Conservation (phyloP, 2,113 vertebrate genomes). For the Labrus mixtus region DNA sequence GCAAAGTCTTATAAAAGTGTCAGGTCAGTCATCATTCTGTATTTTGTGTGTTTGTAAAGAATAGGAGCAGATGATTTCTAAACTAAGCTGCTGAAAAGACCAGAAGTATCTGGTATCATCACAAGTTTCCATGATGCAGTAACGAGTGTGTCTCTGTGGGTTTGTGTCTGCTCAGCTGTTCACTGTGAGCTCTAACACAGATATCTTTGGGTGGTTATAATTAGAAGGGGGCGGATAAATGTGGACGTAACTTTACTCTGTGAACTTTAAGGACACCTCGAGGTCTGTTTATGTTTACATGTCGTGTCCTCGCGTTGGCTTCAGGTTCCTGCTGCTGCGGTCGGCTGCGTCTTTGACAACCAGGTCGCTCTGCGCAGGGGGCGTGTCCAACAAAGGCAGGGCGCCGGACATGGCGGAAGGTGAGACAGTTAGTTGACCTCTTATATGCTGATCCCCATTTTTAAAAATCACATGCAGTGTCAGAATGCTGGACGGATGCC, state of each 20-base stretch:
- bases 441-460: too few relatives aligned
- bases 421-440: conserved; percentile 21
- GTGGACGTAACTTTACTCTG: background rate
- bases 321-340: conserved; percentile 72
- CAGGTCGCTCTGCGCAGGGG: conserved; percentile 58
- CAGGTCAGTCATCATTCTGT: too few relatives aligned
- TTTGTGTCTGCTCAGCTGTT: background rate
- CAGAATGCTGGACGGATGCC: too few relatives aligned
- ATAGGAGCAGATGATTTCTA: background rate
- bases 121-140: background rate
- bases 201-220: background rate
- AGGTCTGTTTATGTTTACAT: background rate
- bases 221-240: background rate
- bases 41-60: background rate
- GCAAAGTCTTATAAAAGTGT: too few relatives aligned
- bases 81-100: background rate
- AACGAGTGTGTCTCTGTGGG: background rate
- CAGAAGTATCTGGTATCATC: background rate
- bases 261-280: accelerated
- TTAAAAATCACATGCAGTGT: too few relatives aligned
- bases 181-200: background rate
- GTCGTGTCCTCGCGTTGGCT: background rate
- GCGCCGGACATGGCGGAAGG: conserved; percentile 81
- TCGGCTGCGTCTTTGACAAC: conserved; percentile 48
- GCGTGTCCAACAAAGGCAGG: conserved; percentile 44